A percentile compares a stretch with the other conserved stretches of the same genome.
Conservation (phyloP, 2,113 vertebrate species). For the Clupea harengus region DNA sequence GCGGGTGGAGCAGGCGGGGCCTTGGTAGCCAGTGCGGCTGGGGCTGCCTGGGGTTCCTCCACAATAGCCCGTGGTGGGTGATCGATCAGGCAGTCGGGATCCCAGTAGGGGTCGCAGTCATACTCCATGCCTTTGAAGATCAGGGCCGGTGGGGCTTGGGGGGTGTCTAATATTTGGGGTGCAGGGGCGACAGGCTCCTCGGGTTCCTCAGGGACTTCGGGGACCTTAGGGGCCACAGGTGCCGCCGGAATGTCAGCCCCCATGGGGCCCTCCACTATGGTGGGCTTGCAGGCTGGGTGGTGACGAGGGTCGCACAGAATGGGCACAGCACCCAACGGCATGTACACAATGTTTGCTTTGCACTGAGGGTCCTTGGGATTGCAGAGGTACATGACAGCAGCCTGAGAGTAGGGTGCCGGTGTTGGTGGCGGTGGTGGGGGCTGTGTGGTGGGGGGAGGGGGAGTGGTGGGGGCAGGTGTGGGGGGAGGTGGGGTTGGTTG, state of each 20-base stretch:
- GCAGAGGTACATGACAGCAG: slow-evolving; percentile 63
- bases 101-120: slow-evolving; percentile 72
- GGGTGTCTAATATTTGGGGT: slow-evolving; percentile 44
- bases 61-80: slow-evolving; percentile 53
- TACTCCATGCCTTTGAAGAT: slow-evolving; percentile 62
- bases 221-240: background rate
- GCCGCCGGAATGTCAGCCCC: background rate
- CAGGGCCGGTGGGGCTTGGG: slow-evolving; percentile 40
- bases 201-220: slow-evolving; percentile 37
- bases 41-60: background rate
- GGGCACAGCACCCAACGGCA: slow-evolving; percentile 61
- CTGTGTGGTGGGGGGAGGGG: slow-evolving; percentile 40
- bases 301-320: slow-evolving; percentile 65
- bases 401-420: slow-evolving; percentile 51
- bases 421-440: slow-evolving; percentile 48
- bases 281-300: slow-evolving; percentile 58
- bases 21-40: background rate
- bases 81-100: slow-evolving; percentile 70
- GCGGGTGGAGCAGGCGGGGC: background rate
- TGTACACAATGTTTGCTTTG: slow-evolving; percentile 66
- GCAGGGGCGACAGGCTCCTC: slow-evolving; percentile 15
- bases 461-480: slow-evolving; percentile 37
- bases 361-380: slow-evolving; percentile 65
- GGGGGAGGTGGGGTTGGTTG: slow-evolving; percentile 44
- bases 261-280: slow-evolving; percentile 39